These are phyloP conservation scores for Hypotaenidia philippensis DNA, from an alignment of 2,797 vertebrate species.

Conservation along the genomic window DNA sequence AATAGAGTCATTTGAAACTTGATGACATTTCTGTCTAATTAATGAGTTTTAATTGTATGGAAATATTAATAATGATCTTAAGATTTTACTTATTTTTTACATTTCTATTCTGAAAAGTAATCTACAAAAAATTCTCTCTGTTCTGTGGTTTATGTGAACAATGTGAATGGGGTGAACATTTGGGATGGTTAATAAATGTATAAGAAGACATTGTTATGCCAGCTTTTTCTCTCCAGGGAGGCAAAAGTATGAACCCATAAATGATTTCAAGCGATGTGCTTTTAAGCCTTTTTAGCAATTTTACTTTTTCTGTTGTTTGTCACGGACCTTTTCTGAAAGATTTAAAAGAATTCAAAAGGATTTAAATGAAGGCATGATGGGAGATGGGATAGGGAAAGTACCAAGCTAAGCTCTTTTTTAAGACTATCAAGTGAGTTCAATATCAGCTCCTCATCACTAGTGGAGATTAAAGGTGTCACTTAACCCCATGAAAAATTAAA, in stretches of 20 bases:
- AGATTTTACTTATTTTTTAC: background rate
- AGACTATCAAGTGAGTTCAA: background rate
- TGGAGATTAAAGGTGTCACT: background rate
- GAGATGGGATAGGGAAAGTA: background rate
- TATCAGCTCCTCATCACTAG: background rate
- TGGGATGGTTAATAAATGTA: background rate
- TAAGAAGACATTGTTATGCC: background rate
- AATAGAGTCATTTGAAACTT: no score
- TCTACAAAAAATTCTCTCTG: background rate
- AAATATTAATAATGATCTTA: background rate
- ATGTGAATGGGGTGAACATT: background rate
- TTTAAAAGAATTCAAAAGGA: background rate
- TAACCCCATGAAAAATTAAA: background rate
- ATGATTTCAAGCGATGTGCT: background rate
- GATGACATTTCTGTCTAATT: background rate
- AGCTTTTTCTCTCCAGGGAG: background rate
- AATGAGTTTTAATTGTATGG: background rate
- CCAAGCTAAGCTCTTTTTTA: background rate
- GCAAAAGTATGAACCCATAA: background rate
- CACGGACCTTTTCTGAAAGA: background rate
- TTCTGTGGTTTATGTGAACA: background rate
- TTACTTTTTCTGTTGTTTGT: background rate
- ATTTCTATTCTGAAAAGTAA: background rate
- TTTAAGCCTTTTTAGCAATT: background rate
- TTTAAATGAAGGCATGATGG: background rate